Conservation (phyloP, 2,113 vertebrate genomes). For the Athene cunicularia region DNA sequence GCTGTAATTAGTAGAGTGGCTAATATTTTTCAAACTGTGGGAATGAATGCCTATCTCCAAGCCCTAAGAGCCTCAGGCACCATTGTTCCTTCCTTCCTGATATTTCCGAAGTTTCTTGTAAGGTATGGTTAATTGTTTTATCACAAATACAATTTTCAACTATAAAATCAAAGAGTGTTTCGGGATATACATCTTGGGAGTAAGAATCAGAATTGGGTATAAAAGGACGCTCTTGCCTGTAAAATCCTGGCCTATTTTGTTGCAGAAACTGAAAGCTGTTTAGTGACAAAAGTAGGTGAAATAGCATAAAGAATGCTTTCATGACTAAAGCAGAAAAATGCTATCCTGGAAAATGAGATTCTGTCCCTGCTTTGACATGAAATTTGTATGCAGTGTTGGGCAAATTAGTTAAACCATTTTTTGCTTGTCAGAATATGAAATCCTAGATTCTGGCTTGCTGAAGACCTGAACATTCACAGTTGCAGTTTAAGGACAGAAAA, state of each 20-base stretch:
- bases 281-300: background rate
- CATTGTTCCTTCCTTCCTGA: background rate
- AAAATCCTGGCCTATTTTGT: background rate
- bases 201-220: background rate
- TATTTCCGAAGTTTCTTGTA: background rate
- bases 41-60: background rate
- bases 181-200: background rate
- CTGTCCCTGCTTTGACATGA: background rate
- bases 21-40: background rate
- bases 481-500: background rate
- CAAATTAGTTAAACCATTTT: background rate
- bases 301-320: background rate
- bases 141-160: background rate
- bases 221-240: background rate
- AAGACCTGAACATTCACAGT: background rate
- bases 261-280: background rate
- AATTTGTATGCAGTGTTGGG: background rate
- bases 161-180: background rate
- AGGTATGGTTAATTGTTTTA: background rate
- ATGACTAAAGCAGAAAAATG: background rate
- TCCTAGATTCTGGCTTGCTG: background rate
- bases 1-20: background rate
- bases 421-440: background rate
- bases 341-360: background rate
- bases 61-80: background rate